Percentiles rank a stretch among this genome's conserved stretches.
These are phyloP conservation scores for Battus philenor DNA, from an alignment of 1,140 invertebrate genomes.

Conservation along the genomic window DNA sequence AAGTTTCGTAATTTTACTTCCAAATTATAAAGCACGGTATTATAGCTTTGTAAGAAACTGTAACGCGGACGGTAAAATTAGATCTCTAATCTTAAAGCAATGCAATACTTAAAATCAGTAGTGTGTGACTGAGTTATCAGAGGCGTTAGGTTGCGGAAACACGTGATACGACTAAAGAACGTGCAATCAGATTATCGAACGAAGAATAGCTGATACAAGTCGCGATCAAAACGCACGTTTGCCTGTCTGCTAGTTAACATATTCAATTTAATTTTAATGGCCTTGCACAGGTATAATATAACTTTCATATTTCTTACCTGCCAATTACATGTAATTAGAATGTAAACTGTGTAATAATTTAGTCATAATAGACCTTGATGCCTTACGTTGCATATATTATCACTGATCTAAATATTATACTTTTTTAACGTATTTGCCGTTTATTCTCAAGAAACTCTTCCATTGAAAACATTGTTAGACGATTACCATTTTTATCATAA, in stretches of 20 bases:
- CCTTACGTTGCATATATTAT: background rate
- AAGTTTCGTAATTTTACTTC: slow-evolving; percentile 10
- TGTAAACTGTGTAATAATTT: slow-evolving; percentile 5
- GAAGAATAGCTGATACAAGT: slow-evolving; percentile 1
- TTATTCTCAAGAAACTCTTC: too few relatives aligned
- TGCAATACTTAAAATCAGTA: too few relatives aligned
- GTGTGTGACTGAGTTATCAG: background rate
- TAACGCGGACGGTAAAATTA: slow-evolving; percentile 4
- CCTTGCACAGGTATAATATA: slow-evolving; percentile 12
- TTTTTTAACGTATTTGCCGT: too few relatives aligned
- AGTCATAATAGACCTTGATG: slow-evolving; percentile 7
- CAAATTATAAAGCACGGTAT: slow-evolving; percentile 10
- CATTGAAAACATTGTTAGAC: too few relatives aligned
- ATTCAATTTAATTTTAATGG: slow-evolving; percentile 11
- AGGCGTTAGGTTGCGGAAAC: background rate
- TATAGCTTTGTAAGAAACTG: slow-evolving; percentile 3
- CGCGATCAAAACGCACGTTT: slow-evolving; percentile 11
- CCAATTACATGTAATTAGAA: slow-evolving; percentile 13
- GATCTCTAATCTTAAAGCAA: background rate
- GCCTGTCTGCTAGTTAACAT: background rate
- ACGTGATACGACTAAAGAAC: slow-evolving; percentile 1
- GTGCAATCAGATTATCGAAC: background rate
- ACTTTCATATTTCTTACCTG: slow-evolving; percentile 10
- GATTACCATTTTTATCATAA: too few relatives aligned
- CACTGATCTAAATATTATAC: too few relatives aligned